Conservation (phyloP, 2,888 invertebrate genomes). For the Cataglyphis rosenhaueri region DNA sequence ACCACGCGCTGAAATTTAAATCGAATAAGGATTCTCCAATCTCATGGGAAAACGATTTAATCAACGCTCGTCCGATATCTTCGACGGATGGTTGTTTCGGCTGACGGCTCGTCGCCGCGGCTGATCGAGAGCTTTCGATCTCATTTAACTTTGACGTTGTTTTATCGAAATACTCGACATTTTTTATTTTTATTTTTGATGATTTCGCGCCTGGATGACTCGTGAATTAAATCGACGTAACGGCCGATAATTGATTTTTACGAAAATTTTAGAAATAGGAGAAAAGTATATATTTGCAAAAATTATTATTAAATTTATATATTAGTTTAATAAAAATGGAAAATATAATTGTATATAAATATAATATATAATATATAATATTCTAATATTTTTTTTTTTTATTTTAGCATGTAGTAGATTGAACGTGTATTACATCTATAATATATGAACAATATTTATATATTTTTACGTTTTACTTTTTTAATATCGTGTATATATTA, state of each 20-base stretch:
- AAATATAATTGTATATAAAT: background rate
- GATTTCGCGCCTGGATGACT: background rate
- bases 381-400: background rate
- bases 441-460: background rate
- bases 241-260: conserved; percentile 18
- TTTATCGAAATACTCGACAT: conserved; percentile 34
- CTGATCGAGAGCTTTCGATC: conserved; percentile 49
- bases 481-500: background rate
- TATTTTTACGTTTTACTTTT: background rate
- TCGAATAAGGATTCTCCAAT: conserved; percentile 21
- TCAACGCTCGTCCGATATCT: conserved; percentile 29
- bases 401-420: background rate
- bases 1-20: background rate
- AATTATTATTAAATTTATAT: background rate
- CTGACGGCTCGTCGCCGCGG: conserved; percentile 21
- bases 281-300: background rate
- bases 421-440: background rate
- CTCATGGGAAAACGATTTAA: conserved; percentile 26
- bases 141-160: conserved; percentile 40
- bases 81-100: conserved; percentile 34
- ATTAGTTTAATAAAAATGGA: conserved; percentile 11
- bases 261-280: conserved; percentile 14
- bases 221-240: conserved; percentile 6
- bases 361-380: background rate
- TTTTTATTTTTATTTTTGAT: conserved; percentile 39